These are phyloP conservation scores for Encarsia formosa DNA, from an alignment of 2,888 invertebrate genomes.

Conservation along the genomic window DNA sequence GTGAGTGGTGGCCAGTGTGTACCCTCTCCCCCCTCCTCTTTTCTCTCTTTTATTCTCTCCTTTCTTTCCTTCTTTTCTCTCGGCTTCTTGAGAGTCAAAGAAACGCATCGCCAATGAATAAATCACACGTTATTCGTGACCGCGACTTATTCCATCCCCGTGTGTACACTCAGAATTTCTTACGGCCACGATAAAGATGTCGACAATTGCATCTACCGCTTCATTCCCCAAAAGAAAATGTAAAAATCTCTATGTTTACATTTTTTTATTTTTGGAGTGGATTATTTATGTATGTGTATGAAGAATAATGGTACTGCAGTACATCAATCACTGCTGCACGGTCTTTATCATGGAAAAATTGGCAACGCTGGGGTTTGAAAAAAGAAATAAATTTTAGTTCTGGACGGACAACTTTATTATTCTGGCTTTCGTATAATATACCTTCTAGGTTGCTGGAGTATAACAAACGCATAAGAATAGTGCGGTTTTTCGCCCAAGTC, in stretches of 20 bases:
- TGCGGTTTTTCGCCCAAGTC: neutral
- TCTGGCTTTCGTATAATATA: neutral
- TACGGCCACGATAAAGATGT: slow-evolving; percentile 28
- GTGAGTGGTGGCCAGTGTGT: no score
- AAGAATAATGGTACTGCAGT: no score
- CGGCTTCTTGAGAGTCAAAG: slow-evolving; percentile 2
- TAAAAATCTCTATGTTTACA: no score
- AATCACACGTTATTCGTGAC: slow-evolving; percentile 33
- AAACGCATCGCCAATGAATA: slow-evolving; percentile 31
- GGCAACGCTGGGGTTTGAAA: neutral
- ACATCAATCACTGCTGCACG: no score
- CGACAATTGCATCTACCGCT: no score
- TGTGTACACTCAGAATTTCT: slow-evolving; percentile 21
- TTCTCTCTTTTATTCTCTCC: no score
- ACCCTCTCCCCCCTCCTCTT: neutral
- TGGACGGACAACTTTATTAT: neutral
- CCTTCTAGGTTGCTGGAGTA: neutral
- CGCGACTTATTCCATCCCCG: slow-evolving; percentile 25
- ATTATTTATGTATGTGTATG: no score
- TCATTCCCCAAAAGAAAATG: no score
- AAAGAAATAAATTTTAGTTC: neutral
- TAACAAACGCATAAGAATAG: neutral
- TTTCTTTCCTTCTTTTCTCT: slow-evolving; percentile 1
- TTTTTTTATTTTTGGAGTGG: no score
- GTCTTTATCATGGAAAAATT: no score